A percentile compares a stretch with the other conserved stretches of the same genome.
Evolutionary conservation across 2,888 invertebrate species (phyloP).

Genomic region (Zeuzera pyrina): DNA sequence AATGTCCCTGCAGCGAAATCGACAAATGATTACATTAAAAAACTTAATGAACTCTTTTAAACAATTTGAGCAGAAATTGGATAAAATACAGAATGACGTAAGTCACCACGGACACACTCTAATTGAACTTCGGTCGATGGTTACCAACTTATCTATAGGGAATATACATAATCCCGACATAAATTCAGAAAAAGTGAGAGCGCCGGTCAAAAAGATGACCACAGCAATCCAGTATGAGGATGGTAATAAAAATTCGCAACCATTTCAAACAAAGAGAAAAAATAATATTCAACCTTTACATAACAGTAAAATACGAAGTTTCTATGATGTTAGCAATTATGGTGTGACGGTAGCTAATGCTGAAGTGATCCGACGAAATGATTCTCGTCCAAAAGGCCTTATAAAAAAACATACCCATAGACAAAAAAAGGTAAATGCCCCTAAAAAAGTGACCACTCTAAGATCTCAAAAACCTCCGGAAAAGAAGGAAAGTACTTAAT

Average conservation of each 20-base stretch:
- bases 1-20: conserved; percentile 25
- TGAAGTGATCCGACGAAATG: no score
- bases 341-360: no score
- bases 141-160: conserved; percentile 31
- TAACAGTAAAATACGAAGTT: no score
- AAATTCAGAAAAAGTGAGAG: conserved; percentile 18
- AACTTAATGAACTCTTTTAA: conserved; percentile 35
- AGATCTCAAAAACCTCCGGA: no score
- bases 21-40: conserved; percentile 31
- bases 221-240: conserved; percentile 28
- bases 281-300: conserved; percentile 20
- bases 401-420: no score
- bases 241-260: conserved; percentile 10
- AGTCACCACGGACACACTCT: conserved; percentile 40
- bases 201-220: conserved; percentile 18
- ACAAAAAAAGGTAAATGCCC: no score
- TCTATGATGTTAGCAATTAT: no score
- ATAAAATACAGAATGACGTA: conserved; percentile 46
- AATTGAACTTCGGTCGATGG: conserved; percentile 34
- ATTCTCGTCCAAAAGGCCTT: no score
- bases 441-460: no score
- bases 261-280: conserved; percentile 21
- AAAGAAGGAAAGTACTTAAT: no score
- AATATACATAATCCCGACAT: conserved; percentile 19
- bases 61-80: conserved; percentile 44